Evolutionary conservation across 1,140 invertebrate species (phyloP).

Genomic region (Bombus superbus): DNA sequence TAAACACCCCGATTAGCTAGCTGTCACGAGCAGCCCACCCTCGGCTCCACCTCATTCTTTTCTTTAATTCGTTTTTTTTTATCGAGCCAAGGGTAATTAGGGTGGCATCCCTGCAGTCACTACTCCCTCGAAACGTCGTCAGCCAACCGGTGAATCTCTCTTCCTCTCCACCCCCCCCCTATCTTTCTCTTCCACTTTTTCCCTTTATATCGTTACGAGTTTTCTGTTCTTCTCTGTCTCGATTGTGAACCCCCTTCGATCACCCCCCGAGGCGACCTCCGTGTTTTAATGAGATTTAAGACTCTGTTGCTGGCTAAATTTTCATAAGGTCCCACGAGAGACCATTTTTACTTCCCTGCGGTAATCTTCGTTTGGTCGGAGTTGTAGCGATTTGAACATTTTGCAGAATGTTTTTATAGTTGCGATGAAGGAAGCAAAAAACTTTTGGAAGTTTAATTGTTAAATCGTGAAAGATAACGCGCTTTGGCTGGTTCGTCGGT

Average conservation of each 20-base stretch:
- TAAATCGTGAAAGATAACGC: neutral
- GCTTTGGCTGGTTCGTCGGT: neutral
- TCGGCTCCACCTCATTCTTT: conserved; percentile 81
- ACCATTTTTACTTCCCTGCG: conserved; percentile 22
- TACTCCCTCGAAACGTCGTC: conserved; percentile 54
- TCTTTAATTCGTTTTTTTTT: conserved; percentile 82
- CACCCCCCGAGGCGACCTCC: conserved; percentile 47
- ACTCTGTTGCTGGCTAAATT: conserved; percentile 76
- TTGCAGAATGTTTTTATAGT: neutral
- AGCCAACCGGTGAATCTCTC: conserved; percentile 11
- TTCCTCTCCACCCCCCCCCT: neutral
- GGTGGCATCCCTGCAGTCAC: conserved; percentile 80
- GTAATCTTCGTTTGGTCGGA: conserved; percentile 30
- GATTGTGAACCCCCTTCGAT: neutral
- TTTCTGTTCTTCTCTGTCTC: neutral
- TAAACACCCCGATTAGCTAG: conserved; percentile 83
- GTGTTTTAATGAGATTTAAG: conserved; percentile 80
- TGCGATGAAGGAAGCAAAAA: neutral
- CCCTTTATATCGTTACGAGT: neutral
- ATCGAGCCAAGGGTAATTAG: conserved; percentile 81
- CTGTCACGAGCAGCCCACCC: conserved; percentile 82
- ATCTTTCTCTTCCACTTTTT: neutral
- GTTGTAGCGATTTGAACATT: neutral
- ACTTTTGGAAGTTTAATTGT: neutral
- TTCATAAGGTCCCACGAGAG: conserved; percentile 76